Base-by-base conservation (phyloP, 2,797 vertebrate genomes). In the Hyperoplus lanceolatus region DNA sequence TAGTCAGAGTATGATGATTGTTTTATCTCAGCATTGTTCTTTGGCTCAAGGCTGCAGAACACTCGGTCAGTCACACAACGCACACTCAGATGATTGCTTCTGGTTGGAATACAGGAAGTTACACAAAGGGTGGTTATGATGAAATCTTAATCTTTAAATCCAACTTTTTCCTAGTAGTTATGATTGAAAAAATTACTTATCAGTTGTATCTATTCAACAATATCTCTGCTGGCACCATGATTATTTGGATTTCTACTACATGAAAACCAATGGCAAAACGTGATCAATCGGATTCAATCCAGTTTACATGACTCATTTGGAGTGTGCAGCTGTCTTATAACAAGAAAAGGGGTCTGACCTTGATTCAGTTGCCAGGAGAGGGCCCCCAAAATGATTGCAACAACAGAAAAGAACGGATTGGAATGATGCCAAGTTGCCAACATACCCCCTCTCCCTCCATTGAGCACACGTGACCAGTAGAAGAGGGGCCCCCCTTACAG, bases 341-440 rank as follows among this genome's bases (percentile, higher is more conserved):
- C 56, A 75, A 15, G 0, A 0, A 53, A 38, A 15, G 45, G 10
- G 11, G 12, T 64, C 16, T 81, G 63, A 79, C 75, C 68, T 87
- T 81, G 65, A 59, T 57, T 78, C 58, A 79, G 36, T 73, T 79
- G 67, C 75, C 66, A 65, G n/a, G 16, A 49, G 16, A 49, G 39
- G 59, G 65, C 45, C 74, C 57, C 59, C 41, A 67, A 86, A 74
- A 53, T 53, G 65, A 66, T 73, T 70, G 48, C 65, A 84, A 51
- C 64, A 58, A 62, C 12, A 57, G 29, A 4, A 46, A 64, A 41
- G 48, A 79, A 3, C 43, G 42, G 41, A 21, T 12, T 77, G 78
- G 58, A 68, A 45, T 18, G 51, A 60, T 14, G 75, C 75, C 83
- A 86, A 48, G 51, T 60, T 14, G 75, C 75, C 83, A 86, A 48